phyloP scores from a whole-genome alignment of 2,888 invertebrate genomes.

The Nomada ruficornis region DNA sequence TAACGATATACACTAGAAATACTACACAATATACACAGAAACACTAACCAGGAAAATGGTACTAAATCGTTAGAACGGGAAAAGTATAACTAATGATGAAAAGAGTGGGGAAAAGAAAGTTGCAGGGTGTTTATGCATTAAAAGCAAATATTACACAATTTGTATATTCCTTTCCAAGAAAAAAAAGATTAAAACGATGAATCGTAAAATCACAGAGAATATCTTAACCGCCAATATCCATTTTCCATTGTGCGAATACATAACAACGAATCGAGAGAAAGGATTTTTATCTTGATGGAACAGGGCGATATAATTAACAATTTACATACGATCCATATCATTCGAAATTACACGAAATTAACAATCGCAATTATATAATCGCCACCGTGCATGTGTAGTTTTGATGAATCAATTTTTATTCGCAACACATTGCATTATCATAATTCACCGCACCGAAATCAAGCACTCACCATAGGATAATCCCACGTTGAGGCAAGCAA shows the following conservation, averaged over 20 bases:
- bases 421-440: neutral
- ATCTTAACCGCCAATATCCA: neutral
- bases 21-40: too few species aligned
- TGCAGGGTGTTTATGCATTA: too few species aligned
- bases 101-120: too few species aligned
- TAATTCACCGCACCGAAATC: neutral
- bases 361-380: neutral
- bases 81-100: too few species aligned
- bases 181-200: too few species aligned
- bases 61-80: too few species aligned
- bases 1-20: too few species aligned
- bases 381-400: neutral
- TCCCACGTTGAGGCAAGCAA: conserved; percentile 35
- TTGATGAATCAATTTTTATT: neutral
- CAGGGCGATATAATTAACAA: neutral
- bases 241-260: neutral
- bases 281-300: neutral
- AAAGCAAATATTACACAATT: too few species aligned
- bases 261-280: neutral
- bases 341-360: neutral
- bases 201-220: neutral
- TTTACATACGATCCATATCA: neutral
- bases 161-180: too few species aligned
- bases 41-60: too few species aligned
- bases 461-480: conserved; percentile 52